phyloP scores from a whole-genome alignment of 2,113 vertebrate genomes.

The Vulpes lagopus region DNA sequence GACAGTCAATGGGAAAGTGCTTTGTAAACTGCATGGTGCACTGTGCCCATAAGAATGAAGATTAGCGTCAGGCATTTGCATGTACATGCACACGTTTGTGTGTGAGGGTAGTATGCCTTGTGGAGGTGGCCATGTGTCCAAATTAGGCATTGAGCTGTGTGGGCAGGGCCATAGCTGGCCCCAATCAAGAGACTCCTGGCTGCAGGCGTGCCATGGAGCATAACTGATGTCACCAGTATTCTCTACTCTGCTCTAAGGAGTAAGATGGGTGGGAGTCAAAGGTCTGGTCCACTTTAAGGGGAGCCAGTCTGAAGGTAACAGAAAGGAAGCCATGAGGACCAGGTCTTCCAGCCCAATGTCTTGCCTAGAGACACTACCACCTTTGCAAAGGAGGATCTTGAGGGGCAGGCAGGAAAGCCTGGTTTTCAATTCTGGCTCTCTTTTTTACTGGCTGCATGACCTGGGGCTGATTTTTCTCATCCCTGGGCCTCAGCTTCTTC shows the following conservation, averaged over 20 bases:
- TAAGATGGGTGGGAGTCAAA: not conserved
- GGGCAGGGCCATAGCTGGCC: not conserved
- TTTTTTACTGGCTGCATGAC: not conserved
- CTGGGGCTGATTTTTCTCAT: not conserved
- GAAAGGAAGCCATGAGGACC: not conserved
- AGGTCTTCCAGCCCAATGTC: not conserved
- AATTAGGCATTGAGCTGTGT: not conserved
- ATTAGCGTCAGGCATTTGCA: not conserved
- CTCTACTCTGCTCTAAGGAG: not conserved
- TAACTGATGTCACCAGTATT: not conserved
- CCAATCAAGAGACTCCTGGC: not conserved
- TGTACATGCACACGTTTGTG: not conserved
- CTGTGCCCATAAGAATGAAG: not conserved
- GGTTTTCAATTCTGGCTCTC: slow-evolving; percentile 8
- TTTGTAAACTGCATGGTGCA: not conserved
- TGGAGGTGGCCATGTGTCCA: not conserved
- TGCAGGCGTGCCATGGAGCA: not conserved
- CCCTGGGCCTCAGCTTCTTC: not conserved
- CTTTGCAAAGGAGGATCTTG: not conserved
- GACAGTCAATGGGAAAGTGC: not conserved
- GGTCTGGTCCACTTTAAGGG: not conserved
- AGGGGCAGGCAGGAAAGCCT: not conserved
- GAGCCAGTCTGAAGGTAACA: not conserved
- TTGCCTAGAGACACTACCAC: not conserved
- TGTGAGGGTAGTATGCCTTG: not conserved